Evolutionary conservation across 2,888 invertebrate genomes (phyloP), one percentile per base, ranked within the genome.

Genomic region (Cantharis lateralis): DNA sequence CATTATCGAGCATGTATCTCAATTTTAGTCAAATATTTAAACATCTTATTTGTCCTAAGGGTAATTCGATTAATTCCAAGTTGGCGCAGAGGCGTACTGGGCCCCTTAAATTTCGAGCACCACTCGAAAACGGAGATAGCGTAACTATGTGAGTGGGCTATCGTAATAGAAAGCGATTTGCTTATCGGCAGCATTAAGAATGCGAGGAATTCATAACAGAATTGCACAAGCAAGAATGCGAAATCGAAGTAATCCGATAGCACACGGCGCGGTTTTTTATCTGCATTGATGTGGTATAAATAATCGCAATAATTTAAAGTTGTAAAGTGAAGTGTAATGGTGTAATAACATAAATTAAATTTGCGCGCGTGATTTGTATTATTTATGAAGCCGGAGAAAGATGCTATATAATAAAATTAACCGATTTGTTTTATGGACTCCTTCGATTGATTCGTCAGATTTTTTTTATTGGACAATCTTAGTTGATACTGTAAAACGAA

Each of bases 371-470:
- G 32, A 32, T 32, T 72, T 66, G 72, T 64, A 20, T 64, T 70
- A 71, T 75, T 75, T 75, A 75, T 68, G 71, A 70, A 63, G 16
- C 75, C n/a, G 15, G 62, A 72, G 72, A 76, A 76, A 72, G 68
- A 28, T 11, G 20, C 20, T 10, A 48, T 24, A 26, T 28, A 28
- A 76, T 76, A 76, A 76, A 76, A 76, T 69, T 72, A 76, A 69
- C 76, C 70, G 76, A 72, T 72, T 75, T 72, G 72, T 72, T 76
- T 72, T 72, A 71, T 71, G 48, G 15, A 69, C 76, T 71, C 16
- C 71, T 75, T 68, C 71, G 76, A 76, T 76, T 76, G 76, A 76
- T 76, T 72, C 76, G 72, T 76, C 76, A 76, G 71, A 71, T 62
- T 73, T 73, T 73, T 73, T 73, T 64, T 20, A 64, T 20, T 64